phyloP scores from a whole-genome alignment of 1,140 invertebrate genomes.

The Eumaeus atala region DNA sequence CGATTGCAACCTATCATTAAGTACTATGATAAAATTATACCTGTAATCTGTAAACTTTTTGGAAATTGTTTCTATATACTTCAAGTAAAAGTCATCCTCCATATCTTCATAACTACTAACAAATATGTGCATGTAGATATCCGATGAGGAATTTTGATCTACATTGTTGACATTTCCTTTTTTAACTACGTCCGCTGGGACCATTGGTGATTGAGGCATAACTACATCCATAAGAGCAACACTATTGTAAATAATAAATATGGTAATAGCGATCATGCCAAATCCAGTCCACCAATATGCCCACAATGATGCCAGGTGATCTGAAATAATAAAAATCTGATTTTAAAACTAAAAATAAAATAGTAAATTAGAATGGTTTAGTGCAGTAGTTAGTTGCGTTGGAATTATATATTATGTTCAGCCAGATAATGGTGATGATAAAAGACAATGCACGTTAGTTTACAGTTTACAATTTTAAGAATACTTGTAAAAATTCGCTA shows the following conservation, averaged over 20 bases:
- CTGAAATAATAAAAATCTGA: constrained; percentile 39
- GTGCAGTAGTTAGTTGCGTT: background rate
- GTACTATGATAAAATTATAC: constrained; percentile 41
- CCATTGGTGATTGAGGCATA: background rate
- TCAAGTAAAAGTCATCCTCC: constrained; percentile 35
- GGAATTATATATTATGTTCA: too few relatives aligned
- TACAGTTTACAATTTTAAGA: too few relatives aligned
- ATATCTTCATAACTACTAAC: constrained; percentile 29
- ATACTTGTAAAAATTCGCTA: too few relatives aligned
- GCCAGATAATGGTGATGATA: too few relatives aligned
- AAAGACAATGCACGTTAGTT: too few relatives aligned
- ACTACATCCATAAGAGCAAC: constrained; percentile 7
- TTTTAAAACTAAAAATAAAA: constrained; percentile 5
- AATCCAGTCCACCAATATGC: constrained; percentile 56
- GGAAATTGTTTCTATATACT: constrained; percentile 37
- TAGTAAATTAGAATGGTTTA: too few relatives aligned
- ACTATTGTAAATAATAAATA: constrained; percentile 55
- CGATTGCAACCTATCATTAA: constrained; percentile 36
- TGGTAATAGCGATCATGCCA: constrained; percentile 46
- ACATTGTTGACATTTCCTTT: constrained; percentile 4
- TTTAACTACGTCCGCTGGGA: background rate
- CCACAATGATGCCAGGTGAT: constrained; percentile 47
- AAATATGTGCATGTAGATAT: constrained; percentile 54
- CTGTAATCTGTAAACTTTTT: constrained; percentile 40
- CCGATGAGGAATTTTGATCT: constrained; percentile 13